Evolutionary conservation across 2,888 invertebrate genomes (phyloP).

Genomic region (Scrobipalpa atriplicella): DNA sequence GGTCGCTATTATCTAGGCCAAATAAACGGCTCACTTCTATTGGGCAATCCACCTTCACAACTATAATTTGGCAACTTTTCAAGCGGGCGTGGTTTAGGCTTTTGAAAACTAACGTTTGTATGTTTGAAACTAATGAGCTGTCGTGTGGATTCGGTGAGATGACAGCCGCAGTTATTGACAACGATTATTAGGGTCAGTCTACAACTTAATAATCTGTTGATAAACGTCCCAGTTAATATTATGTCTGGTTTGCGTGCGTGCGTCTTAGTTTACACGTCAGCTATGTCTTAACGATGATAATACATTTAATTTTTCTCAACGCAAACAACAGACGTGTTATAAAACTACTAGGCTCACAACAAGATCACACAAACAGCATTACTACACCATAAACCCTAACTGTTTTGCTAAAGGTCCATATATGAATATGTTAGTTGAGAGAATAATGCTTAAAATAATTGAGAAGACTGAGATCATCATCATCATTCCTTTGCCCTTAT

Average conservation of each 20-base stretch:
- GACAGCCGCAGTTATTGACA: constrained; percentile 29
- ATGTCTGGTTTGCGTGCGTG: background rate
- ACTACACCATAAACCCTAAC: too few relatives aligned
- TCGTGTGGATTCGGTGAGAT: constrained; percentile 26
- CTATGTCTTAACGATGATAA: background rate
- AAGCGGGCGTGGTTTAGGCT: constrained; percentile 64
- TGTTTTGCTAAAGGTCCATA: too few relatives aligned
- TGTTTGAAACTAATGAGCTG: constrained; percentile 36
- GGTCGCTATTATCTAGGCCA: constrained; percentile 54
- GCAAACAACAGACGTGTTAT: too few relatives aligned
- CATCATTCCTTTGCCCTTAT: too few relatives aligned
- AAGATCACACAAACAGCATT: too few relatives aligned
- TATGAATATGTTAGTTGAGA: background rate
- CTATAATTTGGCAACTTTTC: constrained; percentile 72
- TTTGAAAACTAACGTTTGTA: constrained; percentile 40
- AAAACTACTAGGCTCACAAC: too few relatives aligned
- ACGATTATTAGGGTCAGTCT: constrained; percentile 23
- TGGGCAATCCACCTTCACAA: constrained; percentile 51
- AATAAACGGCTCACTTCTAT: constrained; percentile 45
- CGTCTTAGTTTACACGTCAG: background rate
- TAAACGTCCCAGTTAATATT: background rate
- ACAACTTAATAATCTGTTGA: constrained; percentile 23
- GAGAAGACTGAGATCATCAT: too few relatives aligned
- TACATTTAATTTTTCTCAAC: too few relatives aligned
- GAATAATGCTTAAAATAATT: too few relatives aligned